These are phyloP conservation scores for Macrostomum cliftonense DNA, from an alignment of 2,888 invertebrate species.

Conservation along the genomic window DNA sequence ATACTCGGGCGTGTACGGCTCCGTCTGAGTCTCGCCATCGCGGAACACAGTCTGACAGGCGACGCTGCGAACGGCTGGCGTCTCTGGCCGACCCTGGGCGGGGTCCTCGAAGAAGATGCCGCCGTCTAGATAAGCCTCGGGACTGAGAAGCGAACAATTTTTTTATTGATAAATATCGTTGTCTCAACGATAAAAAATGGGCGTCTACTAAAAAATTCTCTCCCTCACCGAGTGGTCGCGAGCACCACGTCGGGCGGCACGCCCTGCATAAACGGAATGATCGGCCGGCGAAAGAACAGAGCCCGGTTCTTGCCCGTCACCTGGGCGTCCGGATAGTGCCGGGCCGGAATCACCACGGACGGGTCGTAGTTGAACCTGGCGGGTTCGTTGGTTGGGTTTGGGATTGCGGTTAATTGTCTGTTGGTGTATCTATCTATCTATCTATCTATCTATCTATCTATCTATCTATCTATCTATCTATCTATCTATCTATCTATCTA, in stretches of 20 bases:
- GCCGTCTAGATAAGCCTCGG: no score
- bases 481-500: no score
- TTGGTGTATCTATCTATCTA: no score
- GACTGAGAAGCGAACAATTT: no score
- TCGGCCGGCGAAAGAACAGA: slow-evolving; percentile 30
- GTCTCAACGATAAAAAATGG: no score
- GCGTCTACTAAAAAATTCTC: no score
- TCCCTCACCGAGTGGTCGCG: slow-evolving; percentile 26
- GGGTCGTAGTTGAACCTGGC: slow-evolving; percentile 34
- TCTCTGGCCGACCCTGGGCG: background rate
- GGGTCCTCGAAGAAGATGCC: no score
- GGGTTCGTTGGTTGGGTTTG: no score
- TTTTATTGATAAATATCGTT: no score
- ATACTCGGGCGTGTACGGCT: slow-evolving; percentile 54
- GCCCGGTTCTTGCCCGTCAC: slow-evolving; percentile 27
- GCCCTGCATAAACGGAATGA: slow-evolving; percentile 33
- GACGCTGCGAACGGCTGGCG: slow-evolving; percentile 25
- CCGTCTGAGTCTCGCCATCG: slow-evolving; percentile 57
- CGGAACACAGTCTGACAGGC: slow-evolving; percentile 53
- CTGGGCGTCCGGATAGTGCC: slow-evolving; percentile 21
- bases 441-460: no score
- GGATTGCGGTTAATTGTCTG: no score
- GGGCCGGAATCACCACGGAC: slow-evolving; percentile 22
- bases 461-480: no score
- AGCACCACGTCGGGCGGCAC: slow-evolving; percentile 33